Evolutionary conservation across 2,888 invertebrate species (phyloP), one percentile per base, ranked within the genome.

Genomic region (Metellina segmentata): DNA sequence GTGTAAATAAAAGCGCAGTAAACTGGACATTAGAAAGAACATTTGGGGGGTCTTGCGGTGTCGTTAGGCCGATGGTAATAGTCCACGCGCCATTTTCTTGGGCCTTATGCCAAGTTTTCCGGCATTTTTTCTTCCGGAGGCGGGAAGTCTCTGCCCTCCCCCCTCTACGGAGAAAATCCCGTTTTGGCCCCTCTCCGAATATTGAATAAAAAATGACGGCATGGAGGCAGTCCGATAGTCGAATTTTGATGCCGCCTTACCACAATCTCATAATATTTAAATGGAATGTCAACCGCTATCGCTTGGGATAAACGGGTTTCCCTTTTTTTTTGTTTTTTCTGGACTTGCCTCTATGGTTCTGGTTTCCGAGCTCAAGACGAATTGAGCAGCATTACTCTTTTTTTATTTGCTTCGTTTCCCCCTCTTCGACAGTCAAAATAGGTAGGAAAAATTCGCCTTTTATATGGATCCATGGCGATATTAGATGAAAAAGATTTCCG

Each of bases 1-100:
- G 91, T 88, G 91, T 89, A 92, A 92, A 92, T 92, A 92, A 92
- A 92, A 92, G 89, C 49, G 85, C 89, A 88, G 88, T 92, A 92
- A 92, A 92, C 91, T 92, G 91, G 91, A 92, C 91, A 92, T 92
- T 92, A 92, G 91, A 87, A 52, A 85, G 91, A 71, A 75, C 89
- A 85, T 89, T 92, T 89, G 85, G 75, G 83, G 79, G 79, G 19
- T 82, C 83, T 85, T 83, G 85, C 16, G 88, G 85, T 88, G 81
- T 88, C 87, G 87, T 88, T 83, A 83, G 79, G 81, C 74, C 70
- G 20, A 79, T 70, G 79, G 88, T 89, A 92, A 89, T 89, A 85
- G 91, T 88, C 88, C 90, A 71, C 9, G 52, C 82, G 90, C 85
- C 86, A 72, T 87, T 91, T 91, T 91, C 87, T 87, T 82, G 85